Conservation (phyloP, 2,113 vertebrate genomes). For the Pimephales promelas region DNA sequence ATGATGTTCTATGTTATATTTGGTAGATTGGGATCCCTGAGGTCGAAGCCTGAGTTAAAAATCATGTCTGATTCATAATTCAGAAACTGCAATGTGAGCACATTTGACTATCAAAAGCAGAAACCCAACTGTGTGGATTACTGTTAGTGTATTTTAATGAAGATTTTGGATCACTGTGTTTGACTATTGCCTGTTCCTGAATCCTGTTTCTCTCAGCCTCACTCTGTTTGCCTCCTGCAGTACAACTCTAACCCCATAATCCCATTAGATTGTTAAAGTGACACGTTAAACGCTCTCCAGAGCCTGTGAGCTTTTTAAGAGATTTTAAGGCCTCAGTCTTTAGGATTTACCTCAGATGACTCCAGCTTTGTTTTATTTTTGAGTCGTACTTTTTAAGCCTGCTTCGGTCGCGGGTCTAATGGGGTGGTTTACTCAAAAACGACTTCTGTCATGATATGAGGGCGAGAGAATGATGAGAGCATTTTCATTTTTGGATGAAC, state of each 20-base stretch:
- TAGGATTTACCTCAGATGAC: slow-evolving; percentile 53
- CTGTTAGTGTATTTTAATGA: slow-evolving; percentile 8
- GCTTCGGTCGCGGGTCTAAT: slow-evolving; percentile 4
- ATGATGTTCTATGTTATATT: background rate
- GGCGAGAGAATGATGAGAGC: background rate
- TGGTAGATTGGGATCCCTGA: background rate
- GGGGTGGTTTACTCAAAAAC: background rate
- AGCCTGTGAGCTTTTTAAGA: slow-evolving; percentile 57
- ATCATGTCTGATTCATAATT: background rate
- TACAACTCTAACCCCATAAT: slow-evolving; percentile 69
- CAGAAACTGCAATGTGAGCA: background rate
- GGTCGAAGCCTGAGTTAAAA: background rate
- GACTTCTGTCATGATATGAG: background rate
- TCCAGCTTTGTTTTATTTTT: slow-evolving; percentile 22
- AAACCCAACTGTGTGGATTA: background rate
- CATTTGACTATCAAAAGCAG: background rate
- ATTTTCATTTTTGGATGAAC: background rate
- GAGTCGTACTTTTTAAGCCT: slow-evolving; percentile 8
- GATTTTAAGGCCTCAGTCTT: slow-evolving; percentile 58
- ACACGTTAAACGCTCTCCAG: slow-evolving; percentile 63
- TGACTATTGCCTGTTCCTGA: slow-evolving; percentile 8
- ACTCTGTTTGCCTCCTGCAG: background rate
- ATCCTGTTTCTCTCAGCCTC: background rate
- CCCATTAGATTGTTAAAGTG: slow-evolving; percentile 71
- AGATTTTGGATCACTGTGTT: background rate